A percentile compares a stretch with the other conserved stretches of the same genome.
These are phyloP conservation scores for Leptopilina boulardi DNA, from an alignment of 1,140 invertebrate species.

Conservation along the genomic window DNA sequence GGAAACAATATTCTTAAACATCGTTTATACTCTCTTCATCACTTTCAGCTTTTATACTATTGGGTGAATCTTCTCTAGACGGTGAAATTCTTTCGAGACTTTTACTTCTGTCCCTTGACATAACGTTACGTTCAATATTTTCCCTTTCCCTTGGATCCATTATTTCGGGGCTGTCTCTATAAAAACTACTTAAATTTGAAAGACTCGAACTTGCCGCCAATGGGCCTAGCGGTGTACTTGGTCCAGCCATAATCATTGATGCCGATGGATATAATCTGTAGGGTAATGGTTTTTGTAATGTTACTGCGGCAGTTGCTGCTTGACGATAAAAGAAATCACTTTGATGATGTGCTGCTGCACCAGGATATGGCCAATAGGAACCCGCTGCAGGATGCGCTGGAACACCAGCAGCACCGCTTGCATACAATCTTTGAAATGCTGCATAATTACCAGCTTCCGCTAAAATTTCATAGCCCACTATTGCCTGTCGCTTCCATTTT, in stretches of 20 bases:
- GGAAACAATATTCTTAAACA: no score
- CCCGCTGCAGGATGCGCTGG: constrained; percentile 81
- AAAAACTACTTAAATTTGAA: constrained; percentile 81
- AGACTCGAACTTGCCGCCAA: constrained; percentile 78
- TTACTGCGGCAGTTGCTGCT: constrained; percentile 81
- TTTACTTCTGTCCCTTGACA: constrained; percentile 71
- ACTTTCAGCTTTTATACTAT: constrained; percentile 74
- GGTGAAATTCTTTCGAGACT: constrained; percentile 71
- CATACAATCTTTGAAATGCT: constrained; percentile 95
- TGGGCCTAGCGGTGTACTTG: constrained; percentile 78
- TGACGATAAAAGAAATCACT: constrained; percentile 89
- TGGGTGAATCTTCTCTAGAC: constrained; percentile 69
- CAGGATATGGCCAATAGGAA: constrained; percentile 78
- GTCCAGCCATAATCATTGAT: constrained; percentile 80
- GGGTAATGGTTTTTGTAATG: constrained; percentile 91
- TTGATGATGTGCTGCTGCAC: constrained; percentile 79
- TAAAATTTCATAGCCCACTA: constrained; percentile 95
- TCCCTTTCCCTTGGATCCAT: constrained; percentile 72
- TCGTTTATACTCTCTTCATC: constrained; percentile 79
- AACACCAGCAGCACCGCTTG: constrained; percentile 71
- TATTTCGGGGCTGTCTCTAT: constrained; percentile 74
- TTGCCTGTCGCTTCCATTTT: constrained; percentile 99
- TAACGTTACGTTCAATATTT: constrained; percentile 58
- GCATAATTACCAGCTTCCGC: constrained; percentile 98
- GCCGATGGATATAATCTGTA: constrained; percentile 85